Conservation (phyloP, 2,888 invertebrate genomes). For the Mimachlamys varia region DNA sequence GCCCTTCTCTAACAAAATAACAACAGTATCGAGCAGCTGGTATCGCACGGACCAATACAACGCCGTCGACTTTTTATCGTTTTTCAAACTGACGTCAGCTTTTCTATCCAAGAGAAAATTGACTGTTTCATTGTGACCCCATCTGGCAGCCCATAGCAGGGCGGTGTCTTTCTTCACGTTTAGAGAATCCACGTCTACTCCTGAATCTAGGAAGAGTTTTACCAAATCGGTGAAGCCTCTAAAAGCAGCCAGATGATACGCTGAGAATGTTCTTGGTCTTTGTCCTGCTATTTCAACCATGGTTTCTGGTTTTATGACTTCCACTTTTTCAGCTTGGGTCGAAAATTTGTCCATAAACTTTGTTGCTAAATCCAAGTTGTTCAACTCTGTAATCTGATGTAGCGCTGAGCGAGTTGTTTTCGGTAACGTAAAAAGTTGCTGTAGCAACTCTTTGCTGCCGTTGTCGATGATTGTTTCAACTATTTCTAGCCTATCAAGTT, state of each 20-base stretch:
- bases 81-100: constrained; percentile 62
- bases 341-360: constrained; percentile 52
- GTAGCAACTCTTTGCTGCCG: constrained; percentile 56
- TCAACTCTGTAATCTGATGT: constrained; percentile 72
- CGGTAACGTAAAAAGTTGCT: constrained; percentile 64
- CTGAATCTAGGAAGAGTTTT: constrained; percentile 55
- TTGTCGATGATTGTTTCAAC: constrained; percentile 55
- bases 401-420: constrained; percentile 74
- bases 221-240: constrained; percentile 65
- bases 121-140: constrained; percentile 63
- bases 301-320: constrained; percentile 65
- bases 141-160: constrained; percentile 67
- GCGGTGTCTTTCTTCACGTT: constrained; percentile 69
- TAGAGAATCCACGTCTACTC: constrained; percentile 44
- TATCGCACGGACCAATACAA: constrained; percentile 72
- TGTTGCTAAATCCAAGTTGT: constrained; percentile 65
- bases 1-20: constrained; percentile 68
- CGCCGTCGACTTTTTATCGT: constrained; percentile 71
- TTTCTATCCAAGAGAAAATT: constrained; percentile 58
- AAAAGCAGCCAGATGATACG: constrained; percentile 73
- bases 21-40: constrained; percentile 57
- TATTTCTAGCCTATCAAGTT: constrained; percentile 57
- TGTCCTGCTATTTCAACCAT: constrained; percentile 75
- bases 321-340: constrained; percentile 45
- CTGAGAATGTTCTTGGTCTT: constrained; percentile 72